Base-by-base conservation (phyloP, 2,888 invertebrate genomes). In the Pteria penguin region DNA sequence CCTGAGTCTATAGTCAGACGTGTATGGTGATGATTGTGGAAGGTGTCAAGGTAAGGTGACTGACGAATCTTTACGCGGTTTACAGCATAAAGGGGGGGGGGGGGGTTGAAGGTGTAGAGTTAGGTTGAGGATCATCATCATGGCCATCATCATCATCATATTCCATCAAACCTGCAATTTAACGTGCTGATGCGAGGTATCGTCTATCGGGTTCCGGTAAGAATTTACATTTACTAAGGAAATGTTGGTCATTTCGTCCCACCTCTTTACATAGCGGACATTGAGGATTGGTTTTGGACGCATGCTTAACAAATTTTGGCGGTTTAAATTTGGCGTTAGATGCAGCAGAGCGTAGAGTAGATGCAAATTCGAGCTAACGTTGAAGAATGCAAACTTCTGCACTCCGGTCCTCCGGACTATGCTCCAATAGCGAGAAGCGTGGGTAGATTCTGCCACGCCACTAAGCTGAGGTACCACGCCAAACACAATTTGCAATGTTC, bases 221-320 rank as follows among this genome's bases (percentile, higher is more conserved):
- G 55, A 36, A 75, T 22, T 52, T 55, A 58, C 79, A 81, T 33
- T 27, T 52, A 26, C 75, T 74, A 2, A 82, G 65, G 36, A 65
- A 74, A 69, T 81, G 82, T 5, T 67, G 4, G 11, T 66, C 33
- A 14, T 55, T 22, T 26, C 67, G 52, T 18, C 77, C 75, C 1
- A 73, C 79, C 36, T 72, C 36, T 54, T 77, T 72, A 33, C 81
- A 82, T 8, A 82, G 45, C 3, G 81, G 79, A 33, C 81, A 82
- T 27, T 60, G n/a, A n/a, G n/a, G 45, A 26, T 61, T 76, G 11
- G 18, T n/a, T 2, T 14, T 33, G 14, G 31, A 27, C 58, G 57
- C 26, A n/a, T n/a, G n/a, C n/a, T n/a, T n/a, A n/a, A n/a, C n/a
- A n/a, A n/a, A n/a, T n/a, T 27, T n/a, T 24, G 22, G 2, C 8